Base-by-base conservation (phyloP, 2,113 vertebrate species). In the Rhegmatorhina hoffmannsi region DNA sequence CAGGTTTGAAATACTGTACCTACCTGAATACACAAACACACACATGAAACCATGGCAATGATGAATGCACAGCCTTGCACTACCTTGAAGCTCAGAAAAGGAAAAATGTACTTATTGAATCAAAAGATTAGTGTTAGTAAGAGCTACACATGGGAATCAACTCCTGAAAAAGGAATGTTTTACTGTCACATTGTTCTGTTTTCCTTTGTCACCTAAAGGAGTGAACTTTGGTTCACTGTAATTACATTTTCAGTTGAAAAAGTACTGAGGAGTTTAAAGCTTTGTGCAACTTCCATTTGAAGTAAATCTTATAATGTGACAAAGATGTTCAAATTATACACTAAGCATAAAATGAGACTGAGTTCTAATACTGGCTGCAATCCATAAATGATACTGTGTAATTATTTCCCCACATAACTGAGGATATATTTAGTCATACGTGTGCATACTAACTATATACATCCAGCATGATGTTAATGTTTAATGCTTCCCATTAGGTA, bases 21-120 rank as follows among this genome's bases (percentile, higher is more conserved):
- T 82, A 33, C 63, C 11, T 56, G 43, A 85, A 87, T 92, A 90
- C 58, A 72, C 64, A 95, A 88, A 88, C 75, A 89, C 77, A 95
- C 59, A 47, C 18, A 6, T 53, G 95, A 91, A 93, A 86, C 92
- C 78, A 81, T 96, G 93, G 96, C 75, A 97, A 95, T 95, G 64
- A 74, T 26, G 66, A 81, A 74, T 91, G 87, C 16, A 25, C 26
- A 72, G 34, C 68, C 62, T 58, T 84, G 55, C 9, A 47, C 87
- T 95, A 70, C 86, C 95, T 90, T 96, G 95, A 97, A 96, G 78
- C 79, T 36, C 55, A 53, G 52, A 94, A 73, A 87, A 84, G 62
- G 87, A n/a, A 93, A 80, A 91, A 92, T 40, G 44, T 84, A 43
- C 40, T 88, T 87, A 80, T 17, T 87, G 94, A 94, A 95, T 82